phyloP scores from a whole-genome alignment of 2,888 invertebrate species.

The Nemoura dubitans region DNA sequence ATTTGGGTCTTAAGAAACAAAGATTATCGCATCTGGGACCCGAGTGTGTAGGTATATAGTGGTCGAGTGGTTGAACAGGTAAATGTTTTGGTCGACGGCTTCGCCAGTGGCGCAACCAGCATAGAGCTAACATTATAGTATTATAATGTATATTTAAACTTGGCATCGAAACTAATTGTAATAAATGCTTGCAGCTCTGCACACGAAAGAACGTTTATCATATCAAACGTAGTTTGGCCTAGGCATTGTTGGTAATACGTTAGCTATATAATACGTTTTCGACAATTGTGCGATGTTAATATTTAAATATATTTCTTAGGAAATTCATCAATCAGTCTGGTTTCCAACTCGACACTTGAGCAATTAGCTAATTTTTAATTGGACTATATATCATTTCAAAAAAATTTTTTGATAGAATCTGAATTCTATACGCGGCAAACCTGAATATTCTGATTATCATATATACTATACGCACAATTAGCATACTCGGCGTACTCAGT shows the following conservation, averaged over 20 bases:
- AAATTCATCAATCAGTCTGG: neutral
- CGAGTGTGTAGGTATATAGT: no score
- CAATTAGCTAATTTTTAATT: neutral
- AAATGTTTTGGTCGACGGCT: neutral
- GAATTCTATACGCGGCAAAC: neutral
- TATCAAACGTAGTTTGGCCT: no score
- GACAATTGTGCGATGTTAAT: no score
- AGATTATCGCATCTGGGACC: neutral
- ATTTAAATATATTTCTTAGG: neutral
- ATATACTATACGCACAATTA: neutral
- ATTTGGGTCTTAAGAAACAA: constrained; percentile 4
- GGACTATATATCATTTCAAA: neutral
- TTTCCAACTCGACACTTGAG: neutral
- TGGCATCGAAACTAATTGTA: no score
- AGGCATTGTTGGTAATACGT: no score
- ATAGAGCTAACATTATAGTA: no score
- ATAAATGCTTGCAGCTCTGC: no score
- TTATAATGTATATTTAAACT: no score
- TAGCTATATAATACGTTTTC: no score
- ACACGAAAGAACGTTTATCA: no score
- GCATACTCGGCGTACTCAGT: neutral
- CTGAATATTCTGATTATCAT: neutral
- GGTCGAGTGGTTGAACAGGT: neutral
- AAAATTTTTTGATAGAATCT: constrained; percentile 12
- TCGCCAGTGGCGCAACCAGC: neutral